A percentile compares a stretch with the other conserved stretches of the same genome.
phyloP scores from a whole-genome alignment of 1,140 invertebrate species.

The Neodiprion lecontei region DNA sequence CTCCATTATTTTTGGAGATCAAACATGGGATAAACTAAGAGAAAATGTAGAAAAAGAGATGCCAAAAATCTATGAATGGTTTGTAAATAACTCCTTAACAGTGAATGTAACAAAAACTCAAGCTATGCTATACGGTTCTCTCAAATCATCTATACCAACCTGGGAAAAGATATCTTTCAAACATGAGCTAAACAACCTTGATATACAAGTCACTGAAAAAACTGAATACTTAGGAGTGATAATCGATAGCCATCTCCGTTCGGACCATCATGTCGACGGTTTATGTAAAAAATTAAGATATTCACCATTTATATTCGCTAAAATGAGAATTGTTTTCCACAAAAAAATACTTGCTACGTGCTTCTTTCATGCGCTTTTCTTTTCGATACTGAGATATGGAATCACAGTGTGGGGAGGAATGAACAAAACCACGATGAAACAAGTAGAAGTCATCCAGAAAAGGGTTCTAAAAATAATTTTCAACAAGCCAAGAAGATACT shows the following conservation, averaged over 20 bases:
- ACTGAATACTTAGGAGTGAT: neutral
- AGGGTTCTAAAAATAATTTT: neutral
- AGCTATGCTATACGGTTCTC: neutral
- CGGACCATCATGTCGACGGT: neutral
- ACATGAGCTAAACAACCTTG: neutral
- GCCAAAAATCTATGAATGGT: neutral
- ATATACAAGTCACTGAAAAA: neutral
- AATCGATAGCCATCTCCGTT: neutral
- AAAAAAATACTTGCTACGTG: neutral
- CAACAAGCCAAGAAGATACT: neutral
- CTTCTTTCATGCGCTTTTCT: neutral
- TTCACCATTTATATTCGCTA: neutral
- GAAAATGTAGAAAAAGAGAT: neutral
- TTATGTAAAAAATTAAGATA: neutral
- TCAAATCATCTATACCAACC: neutral
- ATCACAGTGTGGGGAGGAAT: neutral
- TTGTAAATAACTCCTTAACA: neutral
- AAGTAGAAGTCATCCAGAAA: neutral
- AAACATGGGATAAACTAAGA: neutral
- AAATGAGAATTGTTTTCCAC: neutral
- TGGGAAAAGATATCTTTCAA: neutral
- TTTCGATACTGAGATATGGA: slow-evolving; percentile 1
- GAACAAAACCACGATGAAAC: neutral
- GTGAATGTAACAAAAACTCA: neutral
- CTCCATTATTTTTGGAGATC: neutral